These are phyloP conservation scores for Siniperca undulata DNA, from an alignment of 2,797 vertebrate genomes.

Conservation along the genomic window DNA sequence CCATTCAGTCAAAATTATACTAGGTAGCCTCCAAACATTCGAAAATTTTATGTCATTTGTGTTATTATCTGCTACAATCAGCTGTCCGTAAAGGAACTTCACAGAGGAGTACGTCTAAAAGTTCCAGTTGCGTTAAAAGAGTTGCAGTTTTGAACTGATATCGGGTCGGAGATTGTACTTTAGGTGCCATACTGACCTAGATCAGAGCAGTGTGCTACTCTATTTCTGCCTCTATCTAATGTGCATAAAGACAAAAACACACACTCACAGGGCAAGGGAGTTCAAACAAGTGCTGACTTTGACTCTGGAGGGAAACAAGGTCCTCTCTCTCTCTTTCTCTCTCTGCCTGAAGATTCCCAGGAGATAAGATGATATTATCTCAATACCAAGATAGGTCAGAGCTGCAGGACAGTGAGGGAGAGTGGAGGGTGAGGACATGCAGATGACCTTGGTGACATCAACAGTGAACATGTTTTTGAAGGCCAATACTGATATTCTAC, in stretches of 20 bases:
- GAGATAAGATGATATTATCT: constrained; percentile 48
- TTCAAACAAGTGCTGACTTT: constrained; percentile 31
- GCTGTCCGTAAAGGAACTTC: too few species aligned
- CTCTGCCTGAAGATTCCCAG: constrained; percentile 44
- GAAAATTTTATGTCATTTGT: too few species aligned
- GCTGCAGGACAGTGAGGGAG: constrained; percentile 17
- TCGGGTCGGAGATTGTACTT: not conserved
- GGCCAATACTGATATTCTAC: not conserved
- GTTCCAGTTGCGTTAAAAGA: not conserved
- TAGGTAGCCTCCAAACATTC: too few species aligned
- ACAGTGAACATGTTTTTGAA: not conserved
- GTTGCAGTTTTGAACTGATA: not conserved
- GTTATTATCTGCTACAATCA: too few species aligned
- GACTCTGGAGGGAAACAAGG: constrained; percentile 14
- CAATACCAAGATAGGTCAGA: constrained; percentile 60
- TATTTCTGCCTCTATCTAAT: not conserved
- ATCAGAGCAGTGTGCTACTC: not conserved
- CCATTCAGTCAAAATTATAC: not conserved
- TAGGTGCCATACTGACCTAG: not conserved
- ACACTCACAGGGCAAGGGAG: constrained; percentile 15
- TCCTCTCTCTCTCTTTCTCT: not conserved
- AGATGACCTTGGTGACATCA: constrained; percentile 7
- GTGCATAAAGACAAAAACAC: constrained; percentile 5
- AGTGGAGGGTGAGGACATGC: constrained; percentile 1
- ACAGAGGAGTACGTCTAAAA: not conserved